Evolutionary conservation across 2,797 vertebrate species (phyloP), one percentile per base, ranked within the genome.

Genomic region (Coccyzus lansbergi): DNA sequence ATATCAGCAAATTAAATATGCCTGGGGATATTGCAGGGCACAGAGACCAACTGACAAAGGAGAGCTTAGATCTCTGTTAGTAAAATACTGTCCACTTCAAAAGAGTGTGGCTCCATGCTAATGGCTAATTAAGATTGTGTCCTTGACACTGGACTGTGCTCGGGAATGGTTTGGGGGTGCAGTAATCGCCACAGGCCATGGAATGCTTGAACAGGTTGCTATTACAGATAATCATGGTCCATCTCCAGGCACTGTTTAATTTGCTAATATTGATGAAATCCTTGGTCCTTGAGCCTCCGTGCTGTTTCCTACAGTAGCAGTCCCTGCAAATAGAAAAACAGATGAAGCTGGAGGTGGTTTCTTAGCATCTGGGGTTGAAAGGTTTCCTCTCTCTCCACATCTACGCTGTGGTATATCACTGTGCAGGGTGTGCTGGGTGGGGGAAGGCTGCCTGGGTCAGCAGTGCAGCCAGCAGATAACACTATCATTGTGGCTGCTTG

Each of bases 401-500:
- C 34, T 90, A 40, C 0, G 2, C 14, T 0, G 2, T 31, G 38
- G 42, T 79, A 29, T 79, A 46, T 90, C 83, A 34, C 48, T 21
- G 42, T 4, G 5, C 51, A 40, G 80, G 44, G 40, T 0, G 2
- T 59, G 26, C 44, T 56, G 81, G 52, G 75, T 86, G 92, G 80
- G 70, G 81, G 86, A 63, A 31, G 77, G 74, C 67, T 93, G 74
- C 36, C 15, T 2, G 10, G 72, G 34, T 64, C 60, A 87, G 75
- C 91, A 91, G 72, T 86, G 94, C 40, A 85, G 70, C 7, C 52
- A 42, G 86, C 56, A 94, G 96, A 94, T 96, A 96, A 92, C 0
- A 0, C 36, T 95, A 88, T 94, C 92, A 10, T 16, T 1, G 4
- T 5, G 5, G 77, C 70, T 56, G 31, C 71, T 84, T 77, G 56